Evolutionary conservation across 2,113 vertebrate species (phyloP).

Genomic region (Burhinus oedicnemus): DNA sequence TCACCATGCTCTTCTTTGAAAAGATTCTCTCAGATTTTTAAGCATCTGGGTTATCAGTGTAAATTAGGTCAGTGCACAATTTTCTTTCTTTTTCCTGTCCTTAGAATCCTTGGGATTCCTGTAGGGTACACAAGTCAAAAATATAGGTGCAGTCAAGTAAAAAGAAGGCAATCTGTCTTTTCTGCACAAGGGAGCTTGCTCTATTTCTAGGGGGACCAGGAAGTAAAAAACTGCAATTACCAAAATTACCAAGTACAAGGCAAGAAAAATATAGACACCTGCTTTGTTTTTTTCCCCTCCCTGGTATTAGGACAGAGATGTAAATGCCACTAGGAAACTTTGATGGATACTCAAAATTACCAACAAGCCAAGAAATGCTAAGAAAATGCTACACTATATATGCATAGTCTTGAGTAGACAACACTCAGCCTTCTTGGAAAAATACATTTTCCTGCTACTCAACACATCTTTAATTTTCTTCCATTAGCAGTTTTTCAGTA

Average conservation of each 20-base stretch:
- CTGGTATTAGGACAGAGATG: background rate
- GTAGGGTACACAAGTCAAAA: conserved; percentile 37
- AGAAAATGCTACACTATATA: background rate
- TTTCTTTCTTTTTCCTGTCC: conserved; percentile 13
- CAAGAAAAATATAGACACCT: background rate
- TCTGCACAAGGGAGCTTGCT: background rate
- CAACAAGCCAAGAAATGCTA: background rate
- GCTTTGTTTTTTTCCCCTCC: background rate
- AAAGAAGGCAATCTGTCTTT: conserved; percentile 32
- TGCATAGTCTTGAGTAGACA: background rate
- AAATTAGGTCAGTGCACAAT: conserved; percentile 21
- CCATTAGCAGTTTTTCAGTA: background rate
- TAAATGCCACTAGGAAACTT: background rate
- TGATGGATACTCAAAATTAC: background rate
- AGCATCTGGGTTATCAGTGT: background rate
- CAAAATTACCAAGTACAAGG: background rate
- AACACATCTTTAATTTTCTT: background rate
- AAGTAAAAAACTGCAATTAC: background rate
- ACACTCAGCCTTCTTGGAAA: background rate
- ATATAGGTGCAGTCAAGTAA: conserved; percentile 44
- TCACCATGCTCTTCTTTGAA: background rate
- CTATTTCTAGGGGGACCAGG: background rate
- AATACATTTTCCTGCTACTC: background rate
- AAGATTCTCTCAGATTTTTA: background rate
- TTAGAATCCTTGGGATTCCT: background rate